These are phyloP conservation scores for Xestia xanthographa DNA, from an alignment of 2,888 invertebrate species.

Conservation along the genomic window DNA sequence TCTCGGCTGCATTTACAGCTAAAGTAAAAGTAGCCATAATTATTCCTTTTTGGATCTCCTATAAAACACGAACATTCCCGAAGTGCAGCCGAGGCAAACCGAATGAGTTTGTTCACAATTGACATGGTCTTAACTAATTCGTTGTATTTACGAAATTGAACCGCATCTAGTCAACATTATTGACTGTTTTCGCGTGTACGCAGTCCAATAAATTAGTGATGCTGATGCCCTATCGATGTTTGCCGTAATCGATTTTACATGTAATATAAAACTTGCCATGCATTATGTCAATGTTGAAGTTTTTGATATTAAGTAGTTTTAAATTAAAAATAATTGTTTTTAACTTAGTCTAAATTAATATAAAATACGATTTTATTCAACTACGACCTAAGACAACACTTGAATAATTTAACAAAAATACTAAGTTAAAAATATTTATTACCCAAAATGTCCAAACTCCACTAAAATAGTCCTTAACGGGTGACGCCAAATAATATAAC, in stretches of 20 bases:
- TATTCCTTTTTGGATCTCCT: constrained; percentile 59
- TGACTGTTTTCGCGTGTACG: constrained; percentile 52
- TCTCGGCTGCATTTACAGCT: constrained; percentile 36
- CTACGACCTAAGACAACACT: constrained; percentile 4
- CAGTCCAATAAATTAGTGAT: constrained; percentile 66
- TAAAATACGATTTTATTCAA: constrained; percentile 43
- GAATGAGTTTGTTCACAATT: constrained; percentile 53
- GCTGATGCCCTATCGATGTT: constrained; percentile 67
- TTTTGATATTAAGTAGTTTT: constrained; percentile 55
- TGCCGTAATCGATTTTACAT: constrained; percentile 54
- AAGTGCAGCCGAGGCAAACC: constrained; percentile 38
- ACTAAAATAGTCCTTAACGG: constrained; percentile 58
- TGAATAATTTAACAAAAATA: constrained; percentile 15
- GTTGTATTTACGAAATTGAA: constrained; percentile 50
- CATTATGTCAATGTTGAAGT: constrained; percentile 59
- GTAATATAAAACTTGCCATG: constrained; percentile 65
- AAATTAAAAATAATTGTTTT: constrained; percentile 43
- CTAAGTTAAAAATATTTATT: constrained; percentile 50
- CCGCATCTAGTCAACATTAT: constrained; percentile 70
- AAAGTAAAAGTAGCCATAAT: constrained; percentile 38
- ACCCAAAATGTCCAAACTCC: constrained; percentile 58
- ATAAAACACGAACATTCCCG: constrained; percentile 53
- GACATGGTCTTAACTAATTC: constrained; percentile 52
- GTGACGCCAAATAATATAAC: constrained; percentile 68
- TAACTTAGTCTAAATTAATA: constrained; percentile 40